phyloP scores from a whole-genome alignment of 64 coral and sea anemone species.

The Acropora tenuis region DNA sequence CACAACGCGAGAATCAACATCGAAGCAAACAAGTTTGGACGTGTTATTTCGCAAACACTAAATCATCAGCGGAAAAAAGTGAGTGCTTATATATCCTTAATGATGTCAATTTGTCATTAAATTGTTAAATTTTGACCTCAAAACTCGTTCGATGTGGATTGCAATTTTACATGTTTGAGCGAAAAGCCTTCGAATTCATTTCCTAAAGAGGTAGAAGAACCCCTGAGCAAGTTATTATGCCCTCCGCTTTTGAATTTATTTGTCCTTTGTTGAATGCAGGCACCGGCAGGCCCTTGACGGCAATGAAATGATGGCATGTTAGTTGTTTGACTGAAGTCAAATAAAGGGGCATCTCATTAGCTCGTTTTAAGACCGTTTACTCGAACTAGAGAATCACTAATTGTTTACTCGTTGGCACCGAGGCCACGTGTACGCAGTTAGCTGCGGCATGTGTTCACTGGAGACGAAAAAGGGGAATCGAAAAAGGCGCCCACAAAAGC shows the following conservation, averaged over 20 bases:
- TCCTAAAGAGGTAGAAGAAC: too few species aligned
- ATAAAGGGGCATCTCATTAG: background rate
- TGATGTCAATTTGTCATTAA: background rate
- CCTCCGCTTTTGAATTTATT: background rate
- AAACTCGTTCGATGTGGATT: background rate
- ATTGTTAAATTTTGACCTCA: background rate
- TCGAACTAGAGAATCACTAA: background rate
- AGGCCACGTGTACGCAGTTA: background rate
- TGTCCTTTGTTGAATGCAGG: background rate
- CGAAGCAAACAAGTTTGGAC: slow-evolving; percentile 46
- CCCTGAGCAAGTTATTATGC: too few species aligned
- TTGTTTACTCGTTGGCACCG: too few species aligned
- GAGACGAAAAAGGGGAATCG: too few species aligned
- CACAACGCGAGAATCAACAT: background rate
- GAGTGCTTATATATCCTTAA: background rate
- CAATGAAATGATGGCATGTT: background rate
- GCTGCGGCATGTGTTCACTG: background rate
- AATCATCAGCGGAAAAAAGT: background rate
- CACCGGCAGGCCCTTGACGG: background rate
- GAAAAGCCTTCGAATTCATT: too few species aligned
- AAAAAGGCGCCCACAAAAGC: too few species aligned
- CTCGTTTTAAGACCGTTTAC: background rate
- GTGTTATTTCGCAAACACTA: slow-evolving; percentile 42
- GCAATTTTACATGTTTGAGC: background rate
- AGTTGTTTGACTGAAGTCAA: slow-evolving; percentile 7